Conservation (phyloP, 2,888 invertebrate species). For the Nephrotoma appendiculata region DNA sequence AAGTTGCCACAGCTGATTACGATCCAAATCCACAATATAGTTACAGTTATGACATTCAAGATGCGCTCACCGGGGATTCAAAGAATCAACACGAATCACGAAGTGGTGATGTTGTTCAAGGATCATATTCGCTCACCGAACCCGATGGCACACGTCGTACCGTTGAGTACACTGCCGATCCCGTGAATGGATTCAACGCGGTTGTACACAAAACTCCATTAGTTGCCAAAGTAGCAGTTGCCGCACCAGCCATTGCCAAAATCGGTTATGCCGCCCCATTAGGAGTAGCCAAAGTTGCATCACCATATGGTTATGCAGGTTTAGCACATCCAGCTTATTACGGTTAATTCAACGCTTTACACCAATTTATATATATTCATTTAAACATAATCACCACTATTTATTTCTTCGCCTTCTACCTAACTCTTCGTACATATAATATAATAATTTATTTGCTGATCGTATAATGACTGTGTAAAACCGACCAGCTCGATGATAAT, state of each 20-base stretch:
- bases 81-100: slow-evolving; percentile 40
- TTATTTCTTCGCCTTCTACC: background rate
- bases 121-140: slow-evolving; percentile 38
- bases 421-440: background rate
- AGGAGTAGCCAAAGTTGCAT: slow-evolving; percentile 13
- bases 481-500: background rate
- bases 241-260: slow-evolving; percentile 13
- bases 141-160: slow-evolving; percentile 39
- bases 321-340: background rate
- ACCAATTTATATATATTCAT: background rate
- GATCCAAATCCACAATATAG: slow-evolving; percentile 41
- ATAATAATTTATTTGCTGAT: background rate
- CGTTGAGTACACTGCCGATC: slow-evolving; percentile 42
- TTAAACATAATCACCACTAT: background rate
- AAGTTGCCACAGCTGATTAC: slow-evolving; percentile 17
- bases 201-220: slow-evolving; percentile 38
- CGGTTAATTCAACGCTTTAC: background rate
- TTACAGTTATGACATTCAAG: slow-evolving; percentile 36
- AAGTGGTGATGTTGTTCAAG: slow-evolving; percentile 39
- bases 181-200: slow-evolving; percentile 42
- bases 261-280: slow-evolving; percentile 17
- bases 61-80: slow-evolving; percentile 38
- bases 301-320: slow-evolving; percentile 6
- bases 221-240: slow-evolving; percentile 21
- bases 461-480: background rate